Percentiles rank a stretch among this genome's conserved stretches.
These are phyloP conservation scores for Magallana angulata DNA, from an alignment of 1,140 invertebrate genomes.

Conservation along the genomic window DNA sequence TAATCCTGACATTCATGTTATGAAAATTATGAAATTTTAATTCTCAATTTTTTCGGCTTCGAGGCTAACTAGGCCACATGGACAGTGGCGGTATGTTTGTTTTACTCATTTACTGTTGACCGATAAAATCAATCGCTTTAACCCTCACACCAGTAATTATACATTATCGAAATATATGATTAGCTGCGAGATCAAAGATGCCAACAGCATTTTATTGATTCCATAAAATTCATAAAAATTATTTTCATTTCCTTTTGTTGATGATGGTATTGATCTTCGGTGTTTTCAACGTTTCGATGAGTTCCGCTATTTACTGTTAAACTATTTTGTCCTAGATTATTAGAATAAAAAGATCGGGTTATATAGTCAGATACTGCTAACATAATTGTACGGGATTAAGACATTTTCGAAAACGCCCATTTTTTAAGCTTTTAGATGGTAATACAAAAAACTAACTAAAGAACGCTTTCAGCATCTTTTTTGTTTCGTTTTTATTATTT, in stretches of 20 bases:
- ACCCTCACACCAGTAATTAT: slow-evolving; percentile 7
- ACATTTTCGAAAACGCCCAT: too few relatives aligned
- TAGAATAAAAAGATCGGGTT: background rate
- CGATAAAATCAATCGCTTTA: background rate
- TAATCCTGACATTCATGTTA: too few relatives aligned
- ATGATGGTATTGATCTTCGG: background rate
- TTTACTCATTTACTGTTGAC: background rate
- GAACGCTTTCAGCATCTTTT: too few relatives aligned
- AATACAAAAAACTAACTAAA: too few relatives aligned
- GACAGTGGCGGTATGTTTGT: background rate
- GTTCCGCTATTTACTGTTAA: background rate
- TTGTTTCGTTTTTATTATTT: too few relatives aligned
- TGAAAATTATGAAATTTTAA: background rate
- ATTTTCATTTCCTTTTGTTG: slow-evolving; percentile 36
- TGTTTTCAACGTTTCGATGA: background rate
- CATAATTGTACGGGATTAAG: too few relatives aligned
- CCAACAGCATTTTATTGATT: slow-evolving; percentile 36
- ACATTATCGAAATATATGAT: slow-evolving; percentile 35
- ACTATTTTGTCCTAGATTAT: background rate
- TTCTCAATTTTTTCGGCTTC: background rate
- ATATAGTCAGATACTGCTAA: too few relatives aligned
- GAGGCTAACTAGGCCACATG: background rate
- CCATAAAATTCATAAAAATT: slow-evolving; percentile 35
- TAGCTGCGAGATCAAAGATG: slow-evolving; percentile 19
- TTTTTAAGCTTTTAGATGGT: too few relatives aligned